A percentile compares a stretch with the other conserved stretches of the same genome.
Evolutionary conservation across 2,113 vertebrate species (phyloP).

Genomic region (Mormyrus iriodes): DNA sequence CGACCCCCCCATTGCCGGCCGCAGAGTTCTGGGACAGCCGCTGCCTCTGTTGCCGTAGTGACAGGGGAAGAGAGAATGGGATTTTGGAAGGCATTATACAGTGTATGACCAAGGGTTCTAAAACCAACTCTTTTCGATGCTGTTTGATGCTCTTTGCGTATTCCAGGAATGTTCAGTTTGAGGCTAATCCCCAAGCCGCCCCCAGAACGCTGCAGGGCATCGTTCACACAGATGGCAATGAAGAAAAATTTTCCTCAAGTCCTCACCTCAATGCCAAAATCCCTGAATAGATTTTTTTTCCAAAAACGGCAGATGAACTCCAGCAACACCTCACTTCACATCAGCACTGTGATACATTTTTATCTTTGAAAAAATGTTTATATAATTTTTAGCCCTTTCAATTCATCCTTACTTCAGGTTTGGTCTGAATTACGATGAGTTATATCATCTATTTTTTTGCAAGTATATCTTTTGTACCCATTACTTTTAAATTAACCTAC

Average conservation of each 20-base stretch:
- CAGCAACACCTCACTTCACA: background rate
- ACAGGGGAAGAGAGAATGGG: background rate
- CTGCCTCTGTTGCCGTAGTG: slow-evolving; percentile 55
- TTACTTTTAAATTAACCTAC: background rate
- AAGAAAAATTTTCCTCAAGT: background rate
- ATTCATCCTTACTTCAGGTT: background rate
- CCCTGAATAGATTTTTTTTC: background rate
- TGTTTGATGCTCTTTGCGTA: background rate
- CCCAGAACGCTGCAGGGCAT: background rate
- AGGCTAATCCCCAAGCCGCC: background rate
- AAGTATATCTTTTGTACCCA: background rate
- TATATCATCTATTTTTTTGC: background rate
- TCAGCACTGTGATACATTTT: background rate
- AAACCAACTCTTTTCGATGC: background rate
- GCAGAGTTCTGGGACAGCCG: slow-evolving; percentile 54
- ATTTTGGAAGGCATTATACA: background rate
- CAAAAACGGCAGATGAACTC: background rate
- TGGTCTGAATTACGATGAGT: background rate
- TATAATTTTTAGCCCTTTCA: background rate
- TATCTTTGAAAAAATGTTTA: background rate
- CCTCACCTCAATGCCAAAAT: background rate
- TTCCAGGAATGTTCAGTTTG: background rate
- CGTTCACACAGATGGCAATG: background rate
- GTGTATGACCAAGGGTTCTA: background rate
- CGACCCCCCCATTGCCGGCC: slow-evolving; percentile 42